phyloP scores from a whole-genome alignment of 2,113 vertebrate species.

The Struthidea cinerea region DNA sequence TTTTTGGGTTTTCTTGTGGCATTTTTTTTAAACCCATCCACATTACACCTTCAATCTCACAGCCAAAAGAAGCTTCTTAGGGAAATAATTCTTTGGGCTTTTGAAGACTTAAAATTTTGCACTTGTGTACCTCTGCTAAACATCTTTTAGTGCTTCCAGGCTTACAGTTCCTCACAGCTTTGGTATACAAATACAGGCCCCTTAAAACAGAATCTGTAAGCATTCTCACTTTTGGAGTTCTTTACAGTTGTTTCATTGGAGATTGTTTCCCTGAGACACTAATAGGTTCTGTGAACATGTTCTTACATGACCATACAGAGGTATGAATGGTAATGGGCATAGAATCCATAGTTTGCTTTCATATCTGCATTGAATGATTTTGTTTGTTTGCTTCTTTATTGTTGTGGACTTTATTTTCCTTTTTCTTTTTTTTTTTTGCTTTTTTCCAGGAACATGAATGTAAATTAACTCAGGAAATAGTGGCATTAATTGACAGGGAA shows the following conservation, averaged over 20 bases:
- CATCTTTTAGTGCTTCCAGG: not conserved
- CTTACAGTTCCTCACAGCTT: not conserved
- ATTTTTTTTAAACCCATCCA: not conserved
- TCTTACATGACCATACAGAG: not conserved
- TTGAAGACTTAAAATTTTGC: not conserved
- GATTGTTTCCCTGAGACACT: not conserved
- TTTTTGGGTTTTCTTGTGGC: not conserved
- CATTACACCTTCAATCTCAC: not conserved
- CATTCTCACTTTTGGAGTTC: not conserved
- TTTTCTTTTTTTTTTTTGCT: not conserved
- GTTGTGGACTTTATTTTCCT: not conserved
- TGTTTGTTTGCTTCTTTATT: not conserved
- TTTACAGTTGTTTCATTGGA: not conserved
- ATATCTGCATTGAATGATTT: not conserved
- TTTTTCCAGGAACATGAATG: slow-evolving; percentile 82
- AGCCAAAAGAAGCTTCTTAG: not conserved
- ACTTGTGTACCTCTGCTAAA: not conserved
- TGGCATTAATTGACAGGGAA: slow-evolving; percentile 88
- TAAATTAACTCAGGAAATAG: slow-evolving; percentile 83
- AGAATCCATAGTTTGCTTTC: not conserved
- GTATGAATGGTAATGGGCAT: not conserved
- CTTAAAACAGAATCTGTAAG: not conserved
- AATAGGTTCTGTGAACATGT: not conserved
- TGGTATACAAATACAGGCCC: not conserved
- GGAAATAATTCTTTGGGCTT: not conserved